Evolutionary conservation across 2,113 vertebrate species (phyloP), one percentile per base, ranked within the genome.

Genomic region (Gnathonemus echidnorhynchus): DNA sequence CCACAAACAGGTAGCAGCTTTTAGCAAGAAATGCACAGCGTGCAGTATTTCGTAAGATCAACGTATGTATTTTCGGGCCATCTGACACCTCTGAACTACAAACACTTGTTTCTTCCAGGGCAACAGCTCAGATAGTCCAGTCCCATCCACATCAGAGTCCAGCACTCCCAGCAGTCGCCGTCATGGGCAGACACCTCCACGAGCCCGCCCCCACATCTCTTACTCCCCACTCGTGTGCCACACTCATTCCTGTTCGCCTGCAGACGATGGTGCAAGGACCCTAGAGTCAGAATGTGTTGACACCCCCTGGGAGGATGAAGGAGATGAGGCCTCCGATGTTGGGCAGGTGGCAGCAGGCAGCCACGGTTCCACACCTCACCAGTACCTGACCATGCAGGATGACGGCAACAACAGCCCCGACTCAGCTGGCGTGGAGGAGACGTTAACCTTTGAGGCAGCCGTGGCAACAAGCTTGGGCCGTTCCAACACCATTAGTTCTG

Each of bases 361-460:
- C 93, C 95, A 93, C 46, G 94, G 95, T 11, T 95, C 96, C 49
- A 97, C 97, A 21, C 97, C 96, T 0, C 97, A 97, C 5, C 98
- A 97, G 58, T 99, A 97, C 95, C 95, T 99, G 94, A 96, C 97
- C 88, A 95, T 97, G 89, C 98, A 97, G 70, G 98, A 99, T 80
- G 98, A 97, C 90, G 97, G 97, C 89, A 49, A 66, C 62, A 97
- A 98, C 70, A 96, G 97, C 94, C 98, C 98, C 2, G 98, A 99
- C 96, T 97, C 97, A 90, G 96, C 97, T 1, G 94, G 93, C 13
- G 97, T 97, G 94, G 97, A 98, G 96, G 98, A 99, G 95, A 99
- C 98, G 3, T 96, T 99, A 93, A 99, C 98, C 94, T 99, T 99
- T 8, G 98, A 99, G 93, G 98, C 98, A 0, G 98, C 98, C 0